Base-by-base conservation (phyloP, 2,888 invertebrate species). In the Ariolimax columbianus region DNA sequence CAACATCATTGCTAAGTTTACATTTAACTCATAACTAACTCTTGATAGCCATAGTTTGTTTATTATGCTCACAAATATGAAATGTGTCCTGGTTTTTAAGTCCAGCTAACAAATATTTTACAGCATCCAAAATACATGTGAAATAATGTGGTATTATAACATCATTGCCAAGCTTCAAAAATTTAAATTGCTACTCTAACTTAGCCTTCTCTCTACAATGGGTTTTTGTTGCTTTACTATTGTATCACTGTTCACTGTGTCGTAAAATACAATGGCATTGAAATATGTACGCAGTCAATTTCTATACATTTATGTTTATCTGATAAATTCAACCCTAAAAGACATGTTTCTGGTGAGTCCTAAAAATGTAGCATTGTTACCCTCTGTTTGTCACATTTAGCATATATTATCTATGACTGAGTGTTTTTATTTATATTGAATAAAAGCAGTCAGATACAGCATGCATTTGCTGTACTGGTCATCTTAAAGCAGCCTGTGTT, bases 401-500 rank as follows among this genome's bases (percentile, higher is more conserved):
- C 73, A 43, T 14, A 73, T n/a, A 9, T n/a, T 26, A 3, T 66
- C 66, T 77, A 51, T 77, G 73, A 40, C 14, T 26, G 66, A n/a
- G 72, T 23, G 26, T 72, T 17, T 81, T 47, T 30, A 33, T 36
- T 70, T 47, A 33, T 72, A 23, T 40, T 81, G 38, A 55, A 55
- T 72, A 51, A 55, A 72, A 36, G 14, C 38, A 36, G 66, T 63
- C 40, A 66, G 23, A 19, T 36, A 19, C 70, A 47, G 43, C n/a
- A 43, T 81, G 70, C 70, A 70, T 81, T 81, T 81, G 47, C 11
- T 43, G 47, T 80, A 47, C 80, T 70, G 33, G 30, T 80, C 26
- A 33, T 17, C 26, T 55, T 4, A 51, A 17, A n/a, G 3, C 0
- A 72, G 36, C 26, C 38, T 81, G 72, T 70, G 26, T 70, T 81